Percentiles rank a stretch among this genome's conserved stretches.
Evolutionary conservation across 2,797 vertebrate species (phyloP).

Genomic region (Chloroceryle inda): DNA sequence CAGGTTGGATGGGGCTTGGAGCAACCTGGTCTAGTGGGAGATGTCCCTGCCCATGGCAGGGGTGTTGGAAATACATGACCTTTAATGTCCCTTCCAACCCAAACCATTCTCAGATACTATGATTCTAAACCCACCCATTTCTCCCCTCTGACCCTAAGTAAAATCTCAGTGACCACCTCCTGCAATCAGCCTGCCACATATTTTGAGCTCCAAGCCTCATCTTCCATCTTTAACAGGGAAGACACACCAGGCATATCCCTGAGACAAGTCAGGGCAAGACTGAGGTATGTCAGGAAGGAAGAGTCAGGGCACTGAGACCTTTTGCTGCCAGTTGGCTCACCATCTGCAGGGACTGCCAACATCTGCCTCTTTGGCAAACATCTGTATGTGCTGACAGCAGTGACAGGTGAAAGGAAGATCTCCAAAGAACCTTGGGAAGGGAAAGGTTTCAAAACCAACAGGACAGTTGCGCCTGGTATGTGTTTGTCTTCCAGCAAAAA

Average conservation of each 20-base stretch:
- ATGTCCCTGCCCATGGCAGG: too few relatives aligned
- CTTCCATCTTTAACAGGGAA: not conserved
- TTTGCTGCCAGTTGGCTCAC: not conserved
- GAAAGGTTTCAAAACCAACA: not conserved
- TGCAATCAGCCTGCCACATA: not conserved
- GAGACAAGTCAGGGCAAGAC: not conserved
- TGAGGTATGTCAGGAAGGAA: not conserved
- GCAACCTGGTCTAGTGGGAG: too few relatives aligned
- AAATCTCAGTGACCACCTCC: not conserved
- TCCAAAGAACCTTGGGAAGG: accelerated
- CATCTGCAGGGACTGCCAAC: not conserved
- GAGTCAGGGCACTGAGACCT: not conserved
- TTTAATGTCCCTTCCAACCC: too few relatives aligned
- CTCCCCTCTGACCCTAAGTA: not conserved
- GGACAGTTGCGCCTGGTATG: accelerated
- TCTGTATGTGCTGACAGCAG: not conserved
- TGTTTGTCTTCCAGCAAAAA: not conserved
- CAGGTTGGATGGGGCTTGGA: too few relatives aligned
- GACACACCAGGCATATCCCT: not conserved
- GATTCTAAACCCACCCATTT: not conserved
- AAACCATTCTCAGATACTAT: too few relatives aligned
- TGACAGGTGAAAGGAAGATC: accelerated
- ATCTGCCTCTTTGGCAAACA: not conserved
- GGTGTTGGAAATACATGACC: too few relatives aligned
- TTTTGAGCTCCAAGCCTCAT: not conserved